A percentile compares a stretch with the other conserved stretches of the same genome.
phyloP scores from a whole-genome alignment of 2,113 vertebrate species.

The Corythaixoides concolor region DNA sequence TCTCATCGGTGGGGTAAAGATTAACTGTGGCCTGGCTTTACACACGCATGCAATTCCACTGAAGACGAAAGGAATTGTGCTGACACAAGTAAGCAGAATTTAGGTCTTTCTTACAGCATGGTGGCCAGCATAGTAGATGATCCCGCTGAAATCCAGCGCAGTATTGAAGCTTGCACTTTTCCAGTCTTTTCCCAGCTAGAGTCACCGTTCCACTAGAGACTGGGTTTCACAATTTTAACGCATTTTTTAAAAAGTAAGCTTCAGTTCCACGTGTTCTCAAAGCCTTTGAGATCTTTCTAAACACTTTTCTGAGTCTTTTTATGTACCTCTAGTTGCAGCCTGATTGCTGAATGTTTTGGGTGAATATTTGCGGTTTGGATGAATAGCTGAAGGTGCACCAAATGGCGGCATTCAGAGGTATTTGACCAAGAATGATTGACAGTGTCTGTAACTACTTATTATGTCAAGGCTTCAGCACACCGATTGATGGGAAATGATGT shows the following conservation, averaged over 20 bases:
- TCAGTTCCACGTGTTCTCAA: neutral
- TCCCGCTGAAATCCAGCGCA: neutral
- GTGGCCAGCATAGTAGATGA: neutral
- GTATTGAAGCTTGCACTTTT: neutral
- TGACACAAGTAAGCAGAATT: neutral
- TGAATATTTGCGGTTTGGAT: slow-evolving; percentile 63
- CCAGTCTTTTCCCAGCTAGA: neutral
- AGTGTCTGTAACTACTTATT: slow-evolving; percentile 84
- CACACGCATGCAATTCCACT: neutral
- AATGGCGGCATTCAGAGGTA: slow-evolving; percentile 71
- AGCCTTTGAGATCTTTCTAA: neutral
- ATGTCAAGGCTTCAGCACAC: slow-evolving; percentile 82
- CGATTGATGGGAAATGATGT: slow-evolving; percentile 88
- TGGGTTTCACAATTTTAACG: neutral
- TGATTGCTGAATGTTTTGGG: slow-evolving; percentile 34
- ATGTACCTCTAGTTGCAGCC: slow-evolving; percentile 30
- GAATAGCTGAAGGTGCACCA: slow-evolving; percentile 69
- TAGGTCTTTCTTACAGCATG: neutral
- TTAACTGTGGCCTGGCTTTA: neutral
- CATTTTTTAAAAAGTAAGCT: neutral
- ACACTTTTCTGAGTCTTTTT: neutral
- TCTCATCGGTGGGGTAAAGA: neutral
- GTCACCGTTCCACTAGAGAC: neutral
- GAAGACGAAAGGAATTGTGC: neutral
- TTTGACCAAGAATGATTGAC: slow-evolving; percentile 84